These are phyloP conservation scores for Magallana angulata DNA, from an alignment of 1,140 invertebrate species.

Conservation along the genomic window DNA sequence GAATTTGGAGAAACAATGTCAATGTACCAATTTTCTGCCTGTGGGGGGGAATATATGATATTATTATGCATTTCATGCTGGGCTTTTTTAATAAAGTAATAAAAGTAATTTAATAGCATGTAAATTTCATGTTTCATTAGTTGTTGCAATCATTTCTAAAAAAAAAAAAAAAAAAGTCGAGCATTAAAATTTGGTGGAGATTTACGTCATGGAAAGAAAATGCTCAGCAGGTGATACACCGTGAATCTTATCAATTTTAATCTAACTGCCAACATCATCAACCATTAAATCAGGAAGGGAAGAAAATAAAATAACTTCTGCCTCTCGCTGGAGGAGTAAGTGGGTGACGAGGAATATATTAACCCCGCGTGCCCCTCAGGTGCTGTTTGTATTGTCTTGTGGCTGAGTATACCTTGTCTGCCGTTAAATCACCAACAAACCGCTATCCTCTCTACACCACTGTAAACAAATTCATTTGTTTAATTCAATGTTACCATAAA, in stretches of 20 bases:
- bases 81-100: no score
- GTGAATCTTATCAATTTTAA: background rate
- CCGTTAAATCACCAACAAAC: slow-evolving; percentile 21
- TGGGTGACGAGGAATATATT: background rate
- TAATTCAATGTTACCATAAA: slow-evolving; percentile 23
- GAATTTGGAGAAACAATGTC: no score
- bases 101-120: no score
- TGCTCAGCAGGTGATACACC: background rate
- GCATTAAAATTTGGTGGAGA: background rate
- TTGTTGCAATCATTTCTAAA: background rate
- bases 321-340: background rate
- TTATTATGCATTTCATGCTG: no score
- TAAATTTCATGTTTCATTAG: no score
- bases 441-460: background rate
- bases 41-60: no score
- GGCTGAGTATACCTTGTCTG: background rate
- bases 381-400: slow-evolving; percentile 16
- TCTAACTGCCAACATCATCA: background rate
- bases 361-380: background rate
- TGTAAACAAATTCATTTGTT: background rate
- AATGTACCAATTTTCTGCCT: no score
- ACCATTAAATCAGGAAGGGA: background rate
- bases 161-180: background rate
- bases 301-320: background rate
- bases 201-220: background rate